Base-by-base conservation (phyloP, 1,140 invertebrate genomes). In the Brachionus angularis region DNA sequence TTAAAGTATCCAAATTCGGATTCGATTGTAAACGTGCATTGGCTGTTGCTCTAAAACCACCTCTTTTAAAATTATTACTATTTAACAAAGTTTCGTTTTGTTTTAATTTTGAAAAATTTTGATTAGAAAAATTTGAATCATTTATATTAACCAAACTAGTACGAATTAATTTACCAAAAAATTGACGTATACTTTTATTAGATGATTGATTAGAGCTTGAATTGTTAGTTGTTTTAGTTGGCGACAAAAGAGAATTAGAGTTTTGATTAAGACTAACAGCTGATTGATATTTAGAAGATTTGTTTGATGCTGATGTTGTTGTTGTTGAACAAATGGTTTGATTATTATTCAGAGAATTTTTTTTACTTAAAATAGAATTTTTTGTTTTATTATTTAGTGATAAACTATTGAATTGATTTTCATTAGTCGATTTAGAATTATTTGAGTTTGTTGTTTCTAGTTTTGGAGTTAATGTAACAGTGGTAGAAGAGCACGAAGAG, bases 1-100 rank as follows among this genome's bases (percentile, higher is more conserved):
- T 82, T 29, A 78, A 53, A 1, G 46, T 44, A 31, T 70, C 64
- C 23, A 70, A 16, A 18, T 39, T 31, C 10, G 36, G 7, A 31
- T 23, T 70, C 14, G 47, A 53, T 29, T 50, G 46, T 16, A 50
- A 18, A 42, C 67, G 46, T 5, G 36, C 67, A 18, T 36, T 70
- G 18, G 67, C 46, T 31, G 67, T 70, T 18, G 67, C 25, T 36
- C 67, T 36, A 27, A 70, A 50, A 16, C 67, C 67, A 29, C 67
- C 67, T n/a, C 67, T 46, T 52, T 53, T 50, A 44, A 70, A 70
- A 23, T 12, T 67, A 1, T 0, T 5, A 18, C 39, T 16, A 42
- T 16, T 42, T 10, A 42, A 42, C 10, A 42, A 10, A 10, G 10
- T 10, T 16, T 42, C 39, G 16, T 42, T 42, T 42, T 29, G 3